Conservation (phyloP, 2,113 vertebrate genomes). For the human (Homo sapiens) region GRCh38 chr7:124691501-124692000, state of each 20-base stretch:
- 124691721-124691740: background rate
- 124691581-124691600: background rate
- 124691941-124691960: background rate
- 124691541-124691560: background rate
- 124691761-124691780: background rate
- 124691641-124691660: background rate
- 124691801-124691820: background rate
- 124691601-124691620: background rate
- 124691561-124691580: background rate
- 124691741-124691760: background rate
- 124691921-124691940: background rate
- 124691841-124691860: background rate
- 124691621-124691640: background rate
- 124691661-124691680: background rate
- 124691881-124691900: background rate
- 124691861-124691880: background rate
- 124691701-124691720: background rate
- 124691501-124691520: background rate
- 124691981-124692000: background rate
- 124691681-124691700: background rate
- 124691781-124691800: background rate
- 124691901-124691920: background rate
- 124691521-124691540: background rate
- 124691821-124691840: background rate
- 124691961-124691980: background rate